Evolutionary conservation across 2,113 vertebrate species (phyloP), one percentile per base, ranked within the genome.

Genomic region (Sialia sialis): DNA sequence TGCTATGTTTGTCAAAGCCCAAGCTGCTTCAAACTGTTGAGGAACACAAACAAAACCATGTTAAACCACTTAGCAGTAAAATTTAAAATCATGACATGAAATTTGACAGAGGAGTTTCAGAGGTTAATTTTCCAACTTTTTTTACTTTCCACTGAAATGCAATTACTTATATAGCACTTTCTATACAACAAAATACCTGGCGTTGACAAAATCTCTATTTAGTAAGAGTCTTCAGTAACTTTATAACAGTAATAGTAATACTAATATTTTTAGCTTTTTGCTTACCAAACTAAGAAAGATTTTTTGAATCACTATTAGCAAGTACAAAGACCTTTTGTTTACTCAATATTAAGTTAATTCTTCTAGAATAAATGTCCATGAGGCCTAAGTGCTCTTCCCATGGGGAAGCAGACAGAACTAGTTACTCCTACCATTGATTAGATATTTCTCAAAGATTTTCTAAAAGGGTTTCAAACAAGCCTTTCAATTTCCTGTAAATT

Each of bases 1-100:
- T 2, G 99, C 99, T 94, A 99, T 99, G 97, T 99, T 99, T 87
- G 99, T 99, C 92, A 99, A 97, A 60, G 99, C 99, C 99, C 99
- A 99, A 17, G 99, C 98, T 84, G 99, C 99, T 98, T 99, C 98
- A 94, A 99, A 99, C 98, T 99, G 85, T 95, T 75, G 46, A 86
- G 73, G 21, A 87, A n/a, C 26, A 90, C n/a, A 90, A 79, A 95
- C 25, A 59, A 0, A 6, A 74, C 7, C 9, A 68, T 1, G 25
- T 73, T 75, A 85, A 84, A 68, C 9, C 11, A 51, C 39, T 49
- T 11, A 32, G 11, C 19, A 79, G 10, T 56, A 81, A 86, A 87
- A 32, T 15, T 80, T 60, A 55, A 78, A 67, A 51, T 75, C 2
- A n/a, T 21, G 36, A 62, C 75, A 34, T 25, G 9, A 55, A 84